Evolutionary conservation across 2,797 vertebrate species (phyloP), one percentile per base, ranked within the genome.

Genomic region (Arctocebus calabarensis): DNA sequence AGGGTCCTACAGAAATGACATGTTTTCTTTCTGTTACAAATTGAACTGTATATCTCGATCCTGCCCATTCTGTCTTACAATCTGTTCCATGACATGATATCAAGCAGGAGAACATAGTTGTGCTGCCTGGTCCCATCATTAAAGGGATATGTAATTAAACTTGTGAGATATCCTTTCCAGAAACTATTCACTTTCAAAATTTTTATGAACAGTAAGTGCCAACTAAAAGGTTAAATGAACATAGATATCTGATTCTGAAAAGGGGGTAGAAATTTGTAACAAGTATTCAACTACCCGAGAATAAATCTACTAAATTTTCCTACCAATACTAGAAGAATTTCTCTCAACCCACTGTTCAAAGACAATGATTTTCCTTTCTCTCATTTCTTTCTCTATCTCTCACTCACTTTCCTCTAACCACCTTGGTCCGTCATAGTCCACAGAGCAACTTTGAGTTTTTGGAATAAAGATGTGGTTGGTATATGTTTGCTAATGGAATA

Each of bases 231-330:
- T n/a, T 94, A 84, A 40, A 66, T 75, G 43, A 11, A 10, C 78
- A 83, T 48, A 82, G n/a, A 66, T 64, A 89, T 9, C 7, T 70
- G 85, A 93, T 93, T 91, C 88, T 96, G 34, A 68, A 94, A 94
- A 93, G 0, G 32, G 48, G 23, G 2, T 77, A 59, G 12, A 59
- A 64, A 87, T 95, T 82, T 77, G 34, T 81, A 85, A 82, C n/a
- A 79, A 52, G 2, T 27, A 93, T 48, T 83, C 52, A 68, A n/a
- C 32, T 94, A 74, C 10, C 19, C 17, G 40, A 32, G 62, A 95
- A 85, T 57, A 88, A 84, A 70, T n/a, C 27, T 52, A 45, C 71
- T 86, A 43, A 22, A 34, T 84, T 93, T 37, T 79, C n/a, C 20
- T 66, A 79, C 43, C 2, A 95, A 92, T 23, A 27, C 5, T 43